Conservation (phyloP, 2,888 invertebrate genomes). For the Cotesia congregata region DNA sequence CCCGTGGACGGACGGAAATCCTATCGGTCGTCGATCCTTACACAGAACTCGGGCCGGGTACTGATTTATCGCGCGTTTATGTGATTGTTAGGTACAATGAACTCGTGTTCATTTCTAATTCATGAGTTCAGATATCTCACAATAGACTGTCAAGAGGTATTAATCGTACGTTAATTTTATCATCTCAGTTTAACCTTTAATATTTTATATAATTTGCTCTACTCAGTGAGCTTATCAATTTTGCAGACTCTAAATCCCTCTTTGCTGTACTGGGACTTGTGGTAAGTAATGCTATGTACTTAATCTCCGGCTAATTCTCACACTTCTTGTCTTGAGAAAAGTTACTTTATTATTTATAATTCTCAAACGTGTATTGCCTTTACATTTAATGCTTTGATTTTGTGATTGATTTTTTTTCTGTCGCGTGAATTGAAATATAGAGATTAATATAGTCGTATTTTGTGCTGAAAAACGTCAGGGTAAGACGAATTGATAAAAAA, state of each 20-base stretch:
- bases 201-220: background rate
- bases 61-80: slow-evolving; percentile 19
- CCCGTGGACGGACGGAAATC: slow-evolving; percentile 28
- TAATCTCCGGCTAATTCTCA: background rate
- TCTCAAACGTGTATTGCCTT: too few species aligned
- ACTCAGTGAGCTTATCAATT: background rate
- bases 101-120: slow-evolving; percentile 9
- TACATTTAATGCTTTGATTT: too few species aligned
- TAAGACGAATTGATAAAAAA: too few species aligned
- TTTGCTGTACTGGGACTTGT: background rate
- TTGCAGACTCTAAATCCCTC: background rate
- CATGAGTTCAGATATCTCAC: background rate
- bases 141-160: background rate
- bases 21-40: slow-evolving; percentile 26
- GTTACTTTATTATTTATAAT: background rate
- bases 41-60: background rate
- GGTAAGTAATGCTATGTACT: background rate
- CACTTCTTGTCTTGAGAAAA: background rate
- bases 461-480: too few species aligned
- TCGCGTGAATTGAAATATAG: too few species aligned
- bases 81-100: background rate
- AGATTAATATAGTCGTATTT: too few species aligned
- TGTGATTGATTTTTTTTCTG: too few species aligned
- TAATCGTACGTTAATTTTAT: slow-evolving; percentile 9
- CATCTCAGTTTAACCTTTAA: background rate